phyloP scores from a whole-genome alignment of 2,113 vertebrate genomes.

The Embiotoca jacksoni region DNA sequence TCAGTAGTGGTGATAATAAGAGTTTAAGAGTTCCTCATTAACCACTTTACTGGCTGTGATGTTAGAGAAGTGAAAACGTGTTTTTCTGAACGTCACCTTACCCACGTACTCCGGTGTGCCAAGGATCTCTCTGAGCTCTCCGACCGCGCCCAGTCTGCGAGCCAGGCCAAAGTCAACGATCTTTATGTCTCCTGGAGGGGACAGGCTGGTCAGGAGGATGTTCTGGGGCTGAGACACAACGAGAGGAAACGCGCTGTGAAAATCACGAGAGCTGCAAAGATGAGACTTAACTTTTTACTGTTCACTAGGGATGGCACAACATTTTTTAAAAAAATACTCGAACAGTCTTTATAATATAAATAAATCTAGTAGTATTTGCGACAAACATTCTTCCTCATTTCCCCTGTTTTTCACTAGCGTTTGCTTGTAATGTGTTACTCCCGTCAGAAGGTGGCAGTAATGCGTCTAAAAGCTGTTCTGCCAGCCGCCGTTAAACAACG shows the following conservation, averaged over 20 bases:
- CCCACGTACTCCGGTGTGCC: constrained; percentile 97
- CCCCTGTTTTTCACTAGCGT: too few species aligned
- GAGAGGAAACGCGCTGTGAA: background rate
- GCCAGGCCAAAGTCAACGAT: constrained; percentile 98
- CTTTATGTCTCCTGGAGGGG: constrained; percentile 95
- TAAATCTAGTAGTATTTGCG: too few species aligned
- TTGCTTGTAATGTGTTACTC: too few species aligned
- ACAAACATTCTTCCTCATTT: too few species aligned
- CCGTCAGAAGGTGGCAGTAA: too few species aligned
- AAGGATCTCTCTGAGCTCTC: constrained; percentile 93
- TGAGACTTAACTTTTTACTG: background rate
- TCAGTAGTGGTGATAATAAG: background rate
- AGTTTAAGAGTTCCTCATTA: background rate
- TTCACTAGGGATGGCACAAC: too few species aligned
- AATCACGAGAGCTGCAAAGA: background rate
- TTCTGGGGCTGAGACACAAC: constrained; percentile 90
- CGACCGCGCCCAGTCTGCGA: constrained; percentile 87
- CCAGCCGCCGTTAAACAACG: too few species aligned
- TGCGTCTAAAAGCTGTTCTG: too few species aligned
- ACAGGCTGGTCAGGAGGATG: constrained; percentile 91
- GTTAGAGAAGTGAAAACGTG: background rate
- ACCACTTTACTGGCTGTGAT: background rate
- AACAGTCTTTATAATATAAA: too few species aligned
- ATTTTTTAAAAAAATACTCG: too few species aligned
- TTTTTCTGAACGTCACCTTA: constrained; percentile 75